These are phyloP conservation scores for Philonicus albiceps DNA, from an alignment of 2,888 invertebrate species.

Conservation along the genomic window DNA sequence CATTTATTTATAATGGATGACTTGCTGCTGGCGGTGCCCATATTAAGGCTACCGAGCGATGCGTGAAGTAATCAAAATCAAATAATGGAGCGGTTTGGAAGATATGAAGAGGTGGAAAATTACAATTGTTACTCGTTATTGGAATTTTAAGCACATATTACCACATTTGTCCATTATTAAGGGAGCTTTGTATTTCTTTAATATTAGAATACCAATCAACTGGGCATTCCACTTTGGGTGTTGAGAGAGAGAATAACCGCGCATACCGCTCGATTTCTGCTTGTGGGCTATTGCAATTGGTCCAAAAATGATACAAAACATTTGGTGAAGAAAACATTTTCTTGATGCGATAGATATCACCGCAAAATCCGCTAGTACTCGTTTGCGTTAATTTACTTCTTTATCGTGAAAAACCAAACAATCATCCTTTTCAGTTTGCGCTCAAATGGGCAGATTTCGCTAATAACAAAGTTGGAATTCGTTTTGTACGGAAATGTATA, in stretches of 20 bases:
- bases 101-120: conserved; percentile 46
- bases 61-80: conserved; percentile 48
- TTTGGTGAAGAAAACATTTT: not conserved
- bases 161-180: conserved; percentile 49
- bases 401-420: not conserved
- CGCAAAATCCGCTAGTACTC: not conserved
- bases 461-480: not conserved
- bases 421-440: not conserved
- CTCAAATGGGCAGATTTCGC: not conserved
- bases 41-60: conserved; percentile 45
- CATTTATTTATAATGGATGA: conserved; percentile 49
- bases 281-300: not conserved
- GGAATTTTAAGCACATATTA: conserved; percentile 49
- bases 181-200: conserved; percentile 42
- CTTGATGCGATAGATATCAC: not conserved
- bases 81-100: conserved; percentile 46
- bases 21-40: conserved; percentile 47
- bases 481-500: not conserved
- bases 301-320: not conserved
- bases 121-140: conserved; percentile 48
- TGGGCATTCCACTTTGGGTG: conserved; percentile 45
- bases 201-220: conserved; percentile 48
- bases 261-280: not conserved
- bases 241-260: conserved; percentile 4
- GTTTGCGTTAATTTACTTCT: not conserved